These are phyloP conservation scores for Dicyrtomina minuta DNA, from an alignment of 2,888 invertebrate species.

Conservation along the genomic window DNA sequence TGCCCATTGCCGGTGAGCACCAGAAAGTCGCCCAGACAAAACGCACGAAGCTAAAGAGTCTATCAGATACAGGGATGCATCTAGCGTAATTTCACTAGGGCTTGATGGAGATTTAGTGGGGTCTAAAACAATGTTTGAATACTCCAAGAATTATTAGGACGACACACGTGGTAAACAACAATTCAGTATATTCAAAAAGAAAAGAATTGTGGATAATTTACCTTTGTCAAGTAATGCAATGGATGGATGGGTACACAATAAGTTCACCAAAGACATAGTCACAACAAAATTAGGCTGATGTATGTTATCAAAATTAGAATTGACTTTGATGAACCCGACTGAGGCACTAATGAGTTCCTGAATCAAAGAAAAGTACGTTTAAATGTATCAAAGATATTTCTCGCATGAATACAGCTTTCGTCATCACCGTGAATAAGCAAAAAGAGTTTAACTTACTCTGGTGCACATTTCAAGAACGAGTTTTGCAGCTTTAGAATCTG, in stretches of 20 bases:
- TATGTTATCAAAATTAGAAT: conserved; percentile 38
- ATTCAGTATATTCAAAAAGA: not conserved
- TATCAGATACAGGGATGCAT: conserved; percentile 60
- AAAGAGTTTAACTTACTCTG: conserved; percentile 56
- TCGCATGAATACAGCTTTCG: not conserved
- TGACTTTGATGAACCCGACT: conserved; percentile 56
- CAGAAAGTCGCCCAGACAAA: conserved; percentile 61
- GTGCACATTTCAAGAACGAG: conserved; percentile 64
- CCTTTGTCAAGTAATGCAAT: conserved; percentile 46
- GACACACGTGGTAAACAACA: too few species aligned
- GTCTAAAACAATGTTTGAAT: conserved; percentile 21
- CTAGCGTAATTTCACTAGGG: conserved; percentile 38
- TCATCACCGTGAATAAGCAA: not conserved
- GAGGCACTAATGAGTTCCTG: conserved; percentile 60
- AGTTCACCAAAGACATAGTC: conserved; percentile 64
- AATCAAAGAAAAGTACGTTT: conserved; percentile 22
- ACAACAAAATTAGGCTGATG: conserved; percentile 60
- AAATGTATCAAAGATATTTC: not conserved
- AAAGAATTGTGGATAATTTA: conserved; percentile 10
- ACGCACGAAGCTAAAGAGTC: conserved; percentile 65
- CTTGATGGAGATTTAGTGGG: conserved; percentile 33
- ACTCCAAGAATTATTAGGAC: too few species aligned
- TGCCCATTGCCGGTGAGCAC: conserved; percentile 64
- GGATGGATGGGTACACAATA: conserved; percentile 57
- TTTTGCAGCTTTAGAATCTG: conserved; percentile 61